Percentiles rank a stretch among this genome's conserved stretches.
These are phyloP conservation scores for Schizopygopsis pylzovi DNA, from an alignment of 2,797 vertebrate species.

Conservation along the genomic window DNA sequence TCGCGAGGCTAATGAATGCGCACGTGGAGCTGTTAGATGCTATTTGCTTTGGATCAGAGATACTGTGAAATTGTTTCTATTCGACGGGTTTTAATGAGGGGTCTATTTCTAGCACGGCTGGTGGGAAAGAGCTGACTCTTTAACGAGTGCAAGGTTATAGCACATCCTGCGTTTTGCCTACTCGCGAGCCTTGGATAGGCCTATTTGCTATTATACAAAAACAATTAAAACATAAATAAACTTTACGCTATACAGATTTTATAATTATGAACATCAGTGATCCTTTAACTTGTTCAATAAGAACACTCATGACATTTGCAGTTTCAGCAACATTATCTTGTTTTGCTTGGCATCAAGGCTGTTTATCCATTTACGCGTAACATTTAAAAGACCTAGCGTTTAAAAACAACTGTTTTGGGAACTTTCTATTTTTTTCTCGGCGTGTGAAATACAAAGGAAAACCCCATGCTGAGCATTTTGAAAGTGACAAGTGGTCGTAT, in stretches of 20 bases:
- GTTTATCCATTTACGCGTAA: neutral
- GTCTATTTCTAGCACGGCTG: conserved; percentile 64
- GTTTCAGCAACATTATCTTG: neutral
- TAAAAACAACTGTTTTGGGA: conserved; percentile 11
- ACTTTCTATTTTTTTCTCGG: conserved; percentile 42
- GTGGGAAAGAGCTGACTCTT: conserved; percentile 64
- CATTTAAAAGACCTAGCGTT: neutral
- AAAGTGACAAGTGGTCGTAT: conserved; percentile 52
- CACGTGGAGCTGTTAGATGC: conserved; percentile 43
- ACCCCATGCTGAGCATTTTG: conserved; percentile 44
- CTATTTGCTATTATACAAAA: conserved; percentile 37
- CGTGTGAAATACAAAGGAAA: conserved; percentile 29
- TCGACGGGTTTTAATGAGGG: conserved; percentile 62
- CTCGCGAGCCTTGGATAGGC: conserved; percentile 8
- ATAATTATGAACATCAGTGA: neutral
- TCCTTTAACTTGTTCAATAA: neutral
- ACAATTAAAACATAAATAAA: neutral
- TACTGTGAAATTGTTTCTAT: conserved; percentile 62
- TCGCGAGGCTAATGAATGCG: conserved; percentile 33
- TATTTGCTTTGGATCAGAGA: conserved; percentile 58
- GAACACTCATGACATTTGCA: neutral
- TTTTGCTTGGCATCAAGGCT: neutral
- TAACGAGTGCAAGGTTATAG: conserved; percentile 66
- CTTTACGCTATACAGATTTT: neutral
- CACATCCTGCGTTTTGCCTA: conserved; percentile 43